Evolutionary conservation across 2,797 vertebrate species (phyloP).

Genomic region (Arvicola amphibius): DNA sequence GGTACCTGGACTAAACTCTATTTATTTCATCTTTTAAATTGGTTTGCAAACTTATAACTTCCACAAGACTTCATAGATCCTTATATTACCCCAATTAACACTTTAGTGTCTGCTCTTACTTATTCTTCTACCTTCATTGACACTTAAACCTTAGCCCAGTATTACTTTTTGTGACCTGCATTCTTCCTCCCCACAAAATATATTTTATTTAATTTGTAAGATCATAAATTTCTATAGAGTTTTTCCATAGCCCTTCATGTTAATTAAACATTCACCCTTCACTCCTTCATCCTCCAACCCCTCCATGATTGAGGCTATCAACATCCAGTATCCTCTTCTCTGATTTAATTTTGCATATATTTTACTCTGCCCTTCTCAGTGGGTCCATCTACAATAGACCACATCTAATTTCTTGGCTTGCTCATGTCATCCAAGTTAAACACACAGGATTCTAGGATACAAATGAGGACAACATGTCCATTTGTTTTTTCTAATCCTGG

Average conservation of each 20-base stretch:
- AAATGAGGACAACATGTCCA: background rate
- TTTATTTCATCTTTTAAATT: background rate
- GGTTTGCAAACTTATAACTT: background rate
- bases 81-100: background rate
- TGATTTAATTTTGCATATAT: background rate
- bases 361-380: background rate
- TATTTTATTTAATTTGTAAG: background rate
- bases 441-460: background rate
- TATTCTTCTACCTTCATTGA: background rate
- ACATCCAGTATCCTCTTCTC: background rate
- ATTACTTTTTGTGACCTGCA: background rate
- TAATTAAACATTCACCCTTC: too few species aligned
- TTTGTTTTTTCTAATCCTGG: background rate
- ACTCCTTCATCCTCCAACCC: background rate
- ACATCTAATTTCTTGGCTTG: background rate
- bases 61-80: background rate
- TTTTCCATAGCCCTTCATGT: too few species aligned
- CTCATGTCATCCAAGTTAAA: background rate
- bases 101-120: background rate
- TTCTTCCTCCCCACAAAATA: background rate
- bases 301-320: background rate
- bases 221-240: background rate
- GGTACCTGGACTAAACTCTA: background rate
- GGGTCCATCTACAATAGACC: background rate
- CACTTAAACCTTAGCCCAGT: background rate